Percentiles rank a stretch among this genome's conserved stretches.
These are phyloP conservation scores for Molossus molossus DNA, from an alignment of 2,797 vertebrate genomes.

Conservation along the genomic window DNA sequence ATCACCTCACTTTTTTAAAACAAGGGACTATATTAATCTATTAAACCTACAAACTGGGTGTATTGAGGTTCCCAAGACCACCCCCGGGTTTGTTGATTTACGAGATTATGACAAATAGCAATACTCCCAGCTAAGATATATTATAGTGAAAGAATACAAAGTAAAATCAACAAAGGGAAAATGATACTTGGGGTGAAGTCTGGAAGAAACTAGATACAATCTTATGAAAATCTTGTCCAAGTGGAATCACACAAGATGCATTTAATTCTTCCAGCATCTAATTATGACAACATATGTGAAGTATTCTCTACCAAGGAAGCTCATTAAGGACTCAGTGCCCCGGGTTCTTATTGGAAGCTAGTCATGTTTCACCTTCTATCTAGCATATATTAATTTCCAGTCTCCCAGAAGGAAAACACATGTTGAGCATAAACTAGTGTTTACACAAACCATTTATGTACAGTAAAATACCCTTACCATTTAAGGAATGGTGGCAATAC, in stretches of 20 bases:
- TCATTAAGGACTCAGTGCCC: background rate
- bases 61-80: background rate
- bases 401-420: background rate
- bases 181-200: background rate
- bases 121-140: background rate
- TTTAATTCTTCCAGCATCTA: constrained; percentile 29
- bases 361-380: background rate
- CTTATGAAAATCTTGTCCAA: background rate
- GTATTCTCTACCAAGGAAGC: background rate
- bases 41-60: background rate
- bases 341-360: background rate
- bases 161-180: constrained; percentile 11
- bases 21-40: background rate
- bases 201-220: background rate
- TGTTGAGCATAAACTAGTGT: constrained; percentile 19
- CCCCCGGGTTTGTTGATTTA: background rate
- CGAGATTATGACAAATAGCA: background rate
- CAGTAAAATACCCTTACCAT: background rate
- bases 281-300: background rate
- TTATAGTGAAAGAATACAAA: constrained; percentile 1
- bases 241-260: background rate
- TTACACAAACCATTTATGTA: background rate
- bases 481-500: background rate
- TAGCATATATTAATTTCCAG: background rate
- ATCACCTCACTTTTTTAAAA: background rate